Evolutionary conservation across 2,888 invertebrate genomes (phyloP), one percentile per base, ranked within the genome.

Genomic region (Ganaspis brasiliensis): DNA sequence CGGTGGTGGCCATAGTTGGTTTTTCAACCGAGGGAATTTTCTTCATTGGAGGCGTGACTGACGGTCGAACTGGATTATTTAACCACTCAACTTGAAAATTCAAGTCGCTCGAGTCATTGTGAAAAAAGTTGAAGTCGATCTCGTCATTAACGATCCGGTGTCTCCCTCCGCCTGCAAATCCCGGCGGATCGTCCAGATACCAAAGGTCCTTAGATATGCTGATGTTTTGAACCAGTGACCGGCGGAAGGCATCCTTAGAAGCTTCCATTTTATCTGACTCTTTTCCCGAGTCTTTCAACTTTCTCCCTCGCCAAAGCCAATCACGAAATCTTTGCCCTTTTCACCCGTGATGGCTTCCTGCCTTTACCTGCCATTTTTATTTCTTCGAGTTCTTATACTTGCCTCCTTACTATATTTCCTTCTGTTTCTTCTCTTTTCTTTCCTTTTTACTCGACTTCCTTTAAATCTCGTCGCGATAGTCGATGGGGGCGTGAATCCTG

Each of bases 301-400:
- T 56, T 35, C 31, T 55, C 9, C 14, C 10, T 45, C 37, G 19
- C 55, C 12, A 16, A 2, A 14, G 37, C 2, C 78, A 77, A 87
- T 87, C 87, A 89, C 84, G 85, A 87, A 76, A 87, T 86, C 78
- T 84, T 85, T 14, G 81, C 81, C 52, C 81, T 81, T 80, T 84
- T 81, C 76, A 79, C 74, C 82, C 82, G 81, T 70, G 81, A 79
- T 81, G 75, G 70, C 80, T 76, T 81, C 74, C 79, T 76, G 52
- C 63, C 72, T 70, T 77, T 73, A 63, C 63, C 72, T 31, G 55
- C 74, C 73, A 67, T 67, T 67, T 45, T 45, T 67, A 45, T 45
- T 67, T 24, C 67, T 26, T 14, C n/a, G 6, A 26, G n/a, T 49
- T 45, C 24, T 67, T 26, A 26, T 45, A 45, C 8, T 56, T 26